Evolutionary conservation across 2,888 invertebrate species (phyloP), one percentile per base, ranked within the genome.

Genomic region (Erannis defoliaria): DNA sequence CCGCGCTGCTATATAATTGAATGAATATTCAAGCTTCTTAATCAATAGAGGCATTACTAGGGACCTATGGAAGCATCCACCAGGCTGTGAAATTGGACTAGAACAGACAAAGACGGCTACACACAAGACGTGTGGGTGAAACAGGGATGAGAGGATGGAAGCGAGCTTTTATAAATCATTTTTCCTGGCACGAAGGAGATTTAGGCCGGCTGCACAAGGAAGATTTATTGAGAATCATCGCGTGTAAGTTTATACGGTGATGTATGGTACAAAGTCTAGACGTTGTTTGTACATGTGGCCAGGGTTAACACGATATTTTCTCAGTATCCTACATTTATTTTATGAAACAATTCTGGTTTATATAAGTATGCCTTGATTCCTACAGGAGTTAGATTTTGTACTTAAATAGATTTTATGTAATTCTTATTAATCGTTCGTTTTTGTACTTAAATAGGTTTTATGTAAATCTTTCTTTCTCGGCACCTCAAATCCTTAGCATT

Each of bases 21-120:
- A 90, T 92, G 91, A 90, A 91, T 91, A 92, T 91, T 91, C 91
- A 90, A 84, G 82, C 84, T 83, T 89, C 90, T 90, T 92, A 91
- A 92, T 92, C 91, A 92, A 92, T 92, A 88, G 86, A 80, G 81
- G 88, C 82, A 90, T 90, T 91, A 90, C 88, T 77, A 78, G 82
- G 82, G 84, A 84, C 82, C 85, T 86, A 83, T 81, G 80, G 86
- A 85, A 81, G 85, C 84, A 85, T 74, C 79, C 89, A 90, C 77
- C 88, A 84, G 89, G 83, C 89, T 90, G 90, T 91, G 90, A 91
- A 92, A 92, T 92, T 92, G 89, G 89, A 89, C 89, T 88, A 79
- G 82, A 83, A 84, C 66, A 72, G 87, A 88, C 64, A 74, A 73
- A 74, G 87, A 89, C 31, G 54, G 75, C 56, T 42, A 63, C 73